Evolutionary conservation across 2,113 vertebrate genomes (phyloP).

Genomic region (Corythornis cristatus): DNA sequence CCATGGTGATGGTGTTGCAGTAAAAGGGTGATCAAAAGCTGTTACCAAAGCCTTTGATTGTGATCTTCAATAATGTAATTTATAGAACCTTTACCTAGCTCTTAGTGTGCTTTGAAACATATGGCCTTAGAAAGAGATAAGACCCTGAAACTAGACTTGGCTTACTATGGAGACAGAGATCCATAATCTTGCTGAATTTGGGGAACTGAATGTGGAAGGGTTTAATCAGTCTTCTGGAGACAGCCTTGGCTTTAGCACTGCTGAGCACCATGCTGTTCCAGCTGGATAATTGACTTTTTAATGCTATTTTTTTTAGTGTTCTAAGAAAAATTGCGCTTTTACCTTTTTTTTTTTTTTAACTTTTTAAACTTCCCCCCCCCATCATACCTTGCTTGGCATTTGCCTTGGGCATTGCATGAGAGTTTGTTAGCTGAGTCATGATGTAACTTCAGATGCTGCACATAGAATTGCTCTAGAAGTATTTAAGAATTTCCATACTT

Average conservation of each 20-base stretch:
- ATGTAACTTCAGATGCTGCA: neutral
- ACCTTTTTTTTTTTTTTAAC: no score
- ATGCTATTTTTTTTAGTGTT: neutral
- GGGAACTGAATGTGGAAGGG: neutral
- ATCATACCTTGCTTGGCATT: neutral
- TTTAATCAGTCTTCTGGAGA: neutral
- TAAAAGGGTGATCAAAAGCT: neutral
- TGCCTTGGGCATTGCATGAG: neutral
- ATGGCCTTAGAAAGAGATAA: neutral
- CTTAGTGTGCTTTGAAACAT: neutral
- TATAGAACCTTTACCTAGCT: neutral
- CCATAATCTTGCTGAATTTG: neutral
- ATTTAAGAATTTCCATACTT: neutral
- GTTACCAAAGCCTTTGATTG: neutral
- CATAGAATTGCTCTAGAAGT: neutral
- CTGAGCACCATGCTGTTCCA: neutral
- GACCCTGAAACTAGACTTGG: neutral
- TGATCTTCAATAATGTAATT: neutral
- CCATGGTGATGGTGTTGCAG: accelerated
- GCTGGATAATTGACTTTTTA: neutral
- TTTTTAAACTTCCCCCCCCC: no score
- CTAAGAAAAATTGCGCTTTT: neutral
- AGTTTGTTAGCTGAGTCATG: neutral
- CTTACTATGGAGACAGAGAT: neutral
- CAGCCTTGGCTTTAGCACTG: neutral